Base-by-base conservation (phyloP, 2,797 vertebrate species). In the Siniperca undulata region DNA sequence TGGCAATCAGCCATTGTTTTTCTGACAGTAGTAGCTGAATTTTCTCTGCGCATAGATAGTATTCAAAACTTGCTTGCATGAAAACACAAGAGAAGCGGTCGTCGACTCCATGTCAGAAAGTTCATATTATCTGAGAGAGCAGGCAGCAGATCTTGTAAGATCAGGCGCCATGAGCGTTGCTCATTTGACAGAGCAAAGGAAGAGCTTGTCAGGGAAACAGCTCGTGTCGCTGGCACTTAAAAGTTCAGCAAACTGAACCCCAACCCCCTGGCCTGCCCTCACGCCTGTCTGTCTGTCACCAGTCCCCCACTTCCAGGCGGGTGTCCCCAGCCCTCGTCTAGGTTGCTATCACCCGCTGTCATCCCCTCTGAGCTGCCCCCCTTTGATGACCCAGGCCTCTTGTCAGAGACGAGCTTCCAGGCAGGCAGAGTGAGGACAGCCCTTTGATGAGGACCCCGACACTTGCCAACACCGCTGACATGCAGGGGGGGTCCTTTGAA, bases 131-230 rank as follows among this genome's bases (percentile, higher is more conserved):
- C 88, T 70, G 66, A 84, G 82, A 1, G 65, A 81, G 87, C 87
- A 82, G 82, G 87, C 86, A 75, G 89, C 44, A 79, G 67, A 84
- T 88, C 84, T 89, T 83, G 69, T 77, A 74, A 79, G 81, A 93
- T 90, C 90, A 85, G 83, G 86, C 70, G 19, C 30, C 67, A 50
- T 64, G 81, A 69, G 70, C n/a, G 76, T 69, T 62, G 77, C 83
- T 86, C 79, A 10, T 79, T 84, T 90, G 94, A 94, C 93, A 93
- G 85, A 91, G 91, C 88, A 92, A 93, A 95, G 94, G 93, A 94
- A 95, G 89, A 87, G 86, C 92, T 90, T 91, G 94, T 95, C 92
- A 95, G 91, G 93, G 94, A 96, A 96, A 95, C 94, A 80, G 90
- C 70, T 89, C 80, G 70, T 94, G 92, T 94, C 92, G 71, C 83